Evolutionary conservation across 2,113 vertebrate genomes (phyloP).

Genomic region (Sinosuthora webbiana): DNA sequence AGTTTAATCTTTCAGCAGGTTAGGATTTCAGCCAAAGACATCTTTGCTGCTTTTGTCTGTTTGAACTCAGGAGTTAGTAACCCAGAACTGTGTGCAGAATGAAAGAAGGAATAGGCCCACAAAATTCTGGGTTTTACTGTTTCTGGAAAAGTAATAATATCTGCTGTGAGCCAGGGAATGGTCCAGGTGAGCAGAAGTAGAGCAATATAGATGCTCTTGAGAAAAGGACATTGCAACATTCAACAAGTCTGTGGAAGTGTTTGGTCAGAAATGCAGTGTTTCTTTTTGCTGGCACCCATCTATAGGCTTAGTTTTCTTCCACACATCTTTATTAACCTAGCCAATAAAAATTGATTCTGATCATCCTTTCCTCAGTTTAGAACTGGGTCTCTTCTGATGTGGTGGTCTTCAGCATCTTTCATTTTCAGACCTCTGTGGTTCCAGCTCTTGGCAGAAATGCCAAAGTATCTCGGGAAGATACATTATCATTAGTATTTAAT

Average conservation of each 20-base stretch:
- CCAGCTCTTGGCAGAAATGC: neutral
- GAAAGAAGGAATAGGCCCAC: neutral
- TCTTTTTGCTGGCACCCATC: neutral
- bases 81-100: neutral
- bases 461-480: neutral
- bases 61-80: neutral
- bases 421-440: neutral
- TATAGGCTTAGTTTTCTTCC: neutral
- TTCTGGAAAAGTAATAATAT: neutral
- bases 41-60: rapidly evolving
- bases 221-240: neutral
- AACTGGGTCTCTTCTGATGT: neutral
- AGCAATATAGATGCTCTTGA: neutral
- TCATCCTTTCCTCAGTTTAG: neutral
- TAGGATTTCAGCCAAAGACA: neutral
- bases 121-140: neutral
- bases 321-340: neutral
- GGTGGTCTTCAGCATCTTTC: neutral
- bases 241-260: neutral
- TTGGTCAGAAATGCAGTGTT: neutral
- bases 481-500: neutral
- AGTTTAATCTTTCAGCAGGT: neutral
- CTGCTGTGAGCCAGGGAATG: neutral
- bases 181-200: neutral
- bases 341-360: neutral